Evolutionary conservation across 2,797 vertebrate genomes (phyloP), one percentile per base, ranked within the genome.

Genomic region (Lepidocolaptes lacrymiger): DNA sequence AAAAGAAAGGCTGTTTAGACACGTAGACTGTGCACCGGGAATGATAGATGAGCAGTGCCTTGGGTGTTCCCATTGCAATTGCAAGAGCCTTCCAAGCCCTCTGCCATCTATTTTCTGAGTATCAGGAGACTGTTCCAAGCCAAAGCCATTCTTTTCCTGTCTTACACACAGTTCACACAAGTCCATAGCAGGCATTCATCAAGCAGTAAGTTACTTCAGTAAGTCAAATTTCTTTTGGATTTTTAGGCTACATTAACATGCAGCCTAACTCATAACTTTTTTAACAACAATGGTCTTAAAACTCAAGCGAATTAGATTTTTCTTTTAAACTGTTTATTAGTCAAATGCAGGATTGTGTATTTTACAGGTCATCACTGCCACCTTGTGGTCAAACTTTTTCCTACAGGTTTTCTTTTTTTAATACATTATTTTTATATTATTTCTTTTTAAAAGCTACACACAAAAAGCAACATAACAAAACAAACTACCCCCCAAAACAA

Each of bases 301-400:
- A 16, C 21, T 84, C 26, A 51, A 23, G 48, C 2, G 12, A 77
- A 58, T 24, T 7, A 32, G 23, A 32, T 37, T 75, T 78, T 91
- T 72, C 55, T 51, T 67, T 77, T 68, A 20, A 77, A 52, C 7
- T 6, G 4, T 49, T 88, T 52, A 23, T 36, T 39, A 6, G 1
- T 75, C 30, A 27, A 34, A 69, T 19, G 10, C 6, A 67, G 44
- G 10, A 21, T 22, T 54, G 26, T 22, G 41, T 32, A 12, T 92
- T 93, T 91, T 85, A 52, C 0, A 9, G 74, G 81, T 87, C 91
- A 95, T 91, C 44, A 89, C 86, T 96, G 96, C 97, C 97, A 96
- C 81, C 97, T 93, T 78, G 90, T 95, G 97, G 94, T 55, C 54
- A 92, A 68, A 63, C 0, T 0, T 41, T 79, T 88, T 62, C n/a